A percentile compares a stretch with the other conserved stretches of the same genome.
Evolutionary conservation across 1,140 invertebrate genomes (phyloP).

Genomic region (Ceratosolen solmsi): DNA sequence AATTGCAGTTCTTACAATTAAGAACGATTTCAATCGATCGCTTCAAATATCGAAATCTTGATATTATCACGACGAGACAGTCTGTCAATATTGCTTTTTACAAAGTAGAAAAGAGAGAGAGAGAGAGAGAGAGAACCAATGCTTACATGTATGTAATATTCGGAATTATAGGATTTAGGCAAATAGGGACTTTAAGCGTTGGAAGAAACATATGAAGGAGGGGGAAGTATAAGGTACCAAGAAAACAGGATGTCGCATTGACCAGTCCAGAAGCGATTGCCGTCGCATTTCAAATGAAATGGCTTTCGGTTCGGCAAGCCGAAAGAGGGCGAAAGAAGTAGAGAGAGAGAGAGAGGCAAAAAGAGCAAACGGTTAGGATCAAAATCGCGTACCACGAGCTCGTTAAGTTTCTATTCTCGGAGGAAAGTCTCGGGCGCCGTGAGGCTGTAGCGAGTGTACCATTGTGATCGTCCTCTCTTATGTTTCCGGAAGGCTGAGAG

Average conservation of each 20-base stretch:
- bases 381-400: slow-evolving; percentile 8
- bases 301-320: neutral
- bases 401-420: slow-evolving; percentile 48
- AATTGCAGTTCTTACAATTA: too few relatives aligned
- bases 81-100: too few relatives aligned
- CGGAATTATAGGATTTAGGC: too few relatives aligned
- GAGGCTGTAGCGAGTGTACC: neutral
- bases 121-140: too few relatives aligned
- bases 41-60: too few relatives aligned
- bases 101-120: too few relatives aligned
- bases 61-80: too few relatives aligned
- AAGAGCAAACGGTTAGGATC: neutral
- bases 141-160: too few relatives aligned
- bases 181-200: too few relatives aligned
- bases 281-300: slow-evolving; percentile 1
- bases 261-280: neutral
- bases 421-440: neutral
- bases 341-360: neutral
- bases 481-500: slow-evolving; percentile 4
- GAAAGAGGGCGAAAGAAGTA: neutral
- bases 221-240: neutral
- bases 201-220: too few relatives aligned
- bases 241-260: slow-evolving; percentile 5
- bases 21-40: too few relatives aligned
- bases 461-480: slow-evolving; percentile 26